These are phyloP conservation scores for Drosophila triauraria DNA, from an alignment of 1,140 invertebrate species.

Conservation along the genomic window DNA sequence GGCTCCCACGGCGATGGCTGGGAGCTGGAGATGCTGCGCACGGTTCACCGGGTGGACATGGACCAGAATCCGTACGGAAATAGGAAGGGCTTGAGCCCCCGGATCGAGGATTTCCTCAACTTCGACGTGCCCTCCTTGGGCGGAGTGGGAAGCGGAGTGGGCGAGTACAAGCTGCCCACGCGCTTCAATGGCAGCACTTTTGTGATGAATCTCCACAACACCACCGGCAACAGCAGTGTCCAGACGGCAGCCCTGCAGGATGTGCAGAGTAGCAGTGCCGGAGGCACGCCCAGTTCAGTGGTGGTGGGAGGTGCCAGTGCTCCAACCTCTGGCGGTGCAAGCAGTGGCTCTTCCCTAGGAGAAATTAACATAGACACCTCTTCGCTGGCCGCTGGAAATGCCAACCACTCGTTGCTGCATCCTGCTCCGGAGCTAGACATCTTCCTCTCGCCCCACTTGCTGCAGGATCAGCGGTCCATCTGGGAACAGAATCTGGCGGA, in stretches of 20 bases:
- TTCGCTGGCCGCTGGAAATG: conserved; percentile 34
- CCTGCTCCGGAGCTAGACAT: conserved; percentile 60
- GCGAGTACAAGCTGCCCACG: conserved; percentile 69
- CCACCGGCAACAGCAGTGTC: conserved; percentile 72
- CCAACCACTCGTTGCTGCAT: conserved; percentile 35
- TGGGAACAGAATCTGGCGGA: conserved; percentile 84
- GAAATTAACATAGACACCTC: conserved; percentile 59
- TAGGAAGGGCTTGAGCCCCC: conserved; percentile 88
- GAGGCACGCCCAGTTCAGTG: conserved; percentile 15
- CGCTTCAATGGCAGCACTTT: conserved; percentile 87
- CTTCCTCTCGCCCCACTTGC: conserved; percentile 70
- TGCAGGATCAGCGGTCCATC: conserved; percentile 76
- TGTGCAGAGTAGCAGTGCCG: conserved; percentile 54
- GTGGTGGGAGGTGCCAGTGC: conserved; percentile 18
- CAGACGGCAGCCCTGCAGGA: conserved; percentile 79
- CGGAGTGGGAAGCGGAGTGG: conserved; percentile 14
- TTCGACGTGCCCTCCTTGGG: conserved; percentile 81
- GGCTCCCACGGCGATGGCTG: conserved; percentile 86
- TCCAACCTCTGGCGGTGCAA: conserved; percentile 17
- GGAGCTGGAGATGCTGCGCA: conserved; percentile 87
- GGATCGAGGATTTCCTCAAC: conserved; percentile 87
- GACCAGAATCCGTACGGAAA: conserved; percentile 88
- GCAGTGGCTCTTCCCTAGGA: conserved; percentile 30
- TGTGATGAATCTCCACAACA: conserved; percentile 86
- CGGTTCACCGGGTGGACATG: conserved; percentile 86